Conservation (phyloP, 2,888 invertebrate species). For the Lathronympha strigana region DNA sequence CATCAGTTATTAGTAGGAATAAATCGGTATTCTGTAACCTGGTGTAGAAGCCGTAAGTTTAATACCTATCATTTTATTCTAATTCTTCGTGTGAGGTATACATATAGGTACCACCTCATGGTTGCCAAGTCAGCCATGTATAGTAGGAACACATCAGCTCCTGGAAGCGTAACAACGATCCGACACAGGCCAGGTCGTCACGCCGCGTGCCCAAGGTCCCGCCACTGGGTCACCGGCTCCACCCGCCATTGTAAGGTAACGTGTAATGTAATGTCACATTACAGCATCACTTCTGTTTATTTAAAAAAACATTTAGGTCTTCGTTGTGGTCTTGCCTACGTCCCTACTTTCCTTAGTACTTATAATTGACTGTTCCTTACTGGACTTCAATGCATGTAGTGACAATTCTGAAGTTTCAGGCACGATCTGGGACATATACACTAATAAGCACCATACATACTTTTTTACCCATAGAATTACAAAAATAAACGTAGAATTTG, state of each 20-base stretch:
- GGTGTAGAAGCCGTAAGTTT: too few relatives aligned
- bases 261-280: conserved; percentile 28
- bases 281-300: conserved; percentile 13
- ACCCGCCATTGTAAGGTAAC: conserved; percentile 46
- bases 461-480: too few relatives aligned
- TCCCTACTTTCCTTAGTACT: too few relatives aligned
- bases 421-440: too few relatives aligned
- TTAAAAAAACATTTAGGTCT: neutral
- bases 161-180: conserved; percentile 8
- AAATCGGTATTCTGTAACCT: too few relatives aligned
- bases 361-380: neutral
- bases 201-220: conserved; percentile 49
- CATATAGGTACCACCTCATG: neutral
- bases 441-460: too few relatives aligned
- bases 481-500: too few relatives aligned
- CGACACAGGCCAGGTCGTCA: conserved; percentile 11
- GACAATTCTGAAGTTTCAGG: too few relatives aligned
- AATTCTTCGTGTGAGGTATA: too few relatives aligned
- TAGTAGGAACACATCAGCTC: conserved; percentile 2
- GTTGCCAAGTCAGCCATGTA: too few relatives aligned
- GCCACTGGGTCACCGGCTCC: conserved; percentile 60
- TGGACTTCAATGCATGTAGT: neutral
- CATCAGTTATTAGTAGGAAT: too few relatives aligned
- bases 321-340: neutral
- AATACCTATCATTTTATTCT: too few relatives aligned